Evolutionary conservation across 2,888 invertebrate species (phyloP).

Genomic region (Oscheius sp.): DNA sequence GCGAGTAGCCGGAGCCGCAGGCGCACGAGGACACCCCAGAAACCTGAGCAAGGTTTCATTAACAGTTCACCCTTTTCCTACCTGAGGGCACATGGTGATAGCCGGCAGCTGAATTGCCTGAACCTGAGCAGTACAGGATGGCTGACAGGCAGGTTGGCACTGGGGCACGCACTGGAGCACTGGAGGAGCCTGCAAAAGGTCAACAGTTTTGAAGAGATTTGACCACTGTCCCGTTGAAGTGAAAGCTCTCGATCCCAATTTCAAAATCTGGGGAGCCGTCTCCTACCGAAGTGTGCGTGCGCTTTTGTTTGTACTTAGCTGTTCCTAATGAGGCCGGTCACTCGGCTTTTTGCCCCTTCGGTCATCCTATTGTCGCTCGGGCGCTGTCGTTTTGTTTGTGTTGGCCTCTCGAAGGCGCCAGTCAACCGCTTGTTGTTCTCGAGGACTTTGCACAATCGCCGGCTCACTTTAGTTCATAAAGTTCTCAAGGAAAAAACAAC

Average conservation of each 20-base stretch:
- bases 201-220: neutral
- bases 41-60: conserved; percentile 8
- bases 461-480: conserved; percentile 19
- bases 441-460: conserved; percentile 34
- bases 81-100: conserved; percentile 61
- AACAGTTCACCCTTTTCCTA: conserved; percentile 5
- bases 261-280: conserved; percentile 6
- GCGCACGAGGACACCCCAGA: conserved; percentile 51
- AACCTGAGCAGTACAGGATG: conserved; percentile 56
- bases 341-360: conserved; percentile 33
- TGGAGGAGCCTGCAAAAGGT: conserved; percentile 55
- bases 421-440: conserved; percentile 36
- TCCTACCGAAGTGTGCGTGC: conserved; percentile 36
- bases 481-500: conserved; percentile 7
- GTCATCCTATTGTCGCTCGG: conserved; percentile 35
- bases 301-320: conserved; percentile 32
- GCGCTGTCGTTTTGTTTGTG: conserved; percentile 36
- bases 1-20: conserved; percentile 67
- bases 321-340: conserved; percentile 36
- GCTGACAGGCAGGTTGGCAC: conserved; percentile 65
- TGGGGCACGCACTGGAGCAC: conserved; percentile 65
- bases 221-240: neutral
- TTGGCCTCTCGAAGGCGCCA: conserved; percentile 35
- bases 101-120: conserved; percentile 57
- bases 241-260: neutral